A percentile compares a stretch with the other conserved stretches of the same genome.
Conservation (phyloP, 2,797 vertebrate species). For the Betta splendens region DNA sequence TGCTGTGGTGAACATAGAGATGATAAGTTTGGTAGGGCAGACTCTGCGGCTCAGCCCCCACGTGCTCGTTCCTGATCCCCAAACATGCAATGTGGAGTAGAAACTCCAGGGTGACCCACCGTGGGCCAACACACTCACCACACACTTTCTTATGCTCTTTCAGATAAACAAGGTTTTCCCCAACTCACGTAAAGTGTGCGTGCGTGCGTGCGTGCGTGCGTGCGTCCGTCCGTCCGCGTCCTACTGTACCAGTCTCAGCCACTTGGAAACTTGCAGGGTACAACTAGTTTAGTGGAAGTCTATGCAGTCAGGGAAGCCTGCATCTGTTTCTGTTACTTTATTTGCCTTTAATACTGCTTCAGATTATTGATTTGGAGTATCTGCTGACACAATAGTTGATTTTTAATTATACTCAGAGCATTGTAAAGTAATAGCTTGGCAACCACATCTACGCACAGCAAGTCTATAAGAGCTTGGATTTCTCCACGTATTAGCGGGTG, state of each 20-base stretch:
- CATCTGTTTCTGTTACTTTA: constrained; percentile 12
- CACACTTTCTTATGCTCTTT: constrained; percentile 29
- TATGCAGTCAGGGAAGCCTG: constrained; percentile 11
- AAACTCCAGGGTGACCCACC: constrained; percentile 37
- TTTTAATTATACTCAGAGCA: not conserved
- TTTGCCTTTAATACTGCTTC: not conserved
- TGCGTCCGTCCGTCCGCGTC: constrained; percentile 11
- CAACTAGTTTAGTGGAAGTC: constrained; percentile 3
- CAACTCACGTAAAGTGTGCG: constrained; percentile 34
- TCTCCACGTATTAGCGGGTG: not conserved
- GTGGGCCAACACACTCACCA: constrained; percentile 11
- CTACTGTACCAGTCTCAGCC: constrained; percentile 28
- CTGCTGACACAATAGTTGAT: constrained; percentile 10
- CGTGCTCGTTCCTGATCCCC: constrained; percentile 8
- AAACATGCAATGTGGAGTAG: constrained; percentile 19
- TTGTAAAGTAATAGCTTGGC: constrained; percentile 3
- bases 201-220: constrained; percentile 15
- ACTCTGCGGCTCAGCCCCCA: not conserved
- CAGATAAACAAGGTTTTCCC: constrained; percentile 49
- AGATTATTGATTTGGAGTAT: constrained; percentile 18
- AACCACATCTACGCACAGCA: not conserved
- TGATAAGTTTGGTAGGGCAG: constrained; percentile 40
- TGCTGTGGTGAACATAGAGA: constrained; percentile 31
- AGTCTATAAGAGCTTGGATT: not conserved
- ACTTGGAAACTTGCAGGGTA: constrained; percentile 22